A percentile compares a stretch with the other conserved stretches of the same genome.
These are phyloP conservation scores for Phalanger gymnotis DNA, from an alignment of 2,797 vertebrate species.

Conservation along the genomic window DNA sequence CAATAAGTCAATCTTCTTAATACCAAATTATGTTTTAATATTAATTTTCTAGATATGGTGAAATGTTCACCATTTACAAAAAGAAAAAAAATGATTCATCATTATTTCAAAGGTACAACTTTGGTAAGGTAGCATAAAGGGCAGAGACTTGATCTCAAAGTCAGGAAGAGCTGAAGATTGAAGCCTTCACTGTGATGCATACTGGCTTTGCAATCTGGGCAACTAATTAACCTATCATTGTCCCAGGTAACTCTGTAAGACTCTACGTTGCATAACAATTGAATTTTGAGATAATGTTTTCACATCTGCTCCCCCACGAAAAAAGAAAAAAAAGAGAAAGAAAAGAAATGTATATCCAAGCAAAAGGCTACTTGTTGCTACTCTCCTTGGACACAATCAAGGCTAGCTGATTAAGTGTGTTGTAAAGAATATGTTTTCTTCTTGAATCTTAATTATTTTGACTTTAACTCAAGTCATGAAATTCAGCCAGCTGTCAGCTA, in stretches of 20 bases:
- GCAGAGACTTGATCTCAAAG: no score
- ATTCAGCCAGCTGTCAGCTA: conserved; percentile 93
- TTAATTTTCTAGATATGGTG: conserved; percentile 35
- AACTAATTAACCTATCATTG: background rate
- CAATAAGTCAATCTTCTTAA: conserved; percentile 57
- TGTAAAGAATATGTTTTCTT: conserved; percentile 88
- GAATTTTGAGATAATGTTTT: background rate
- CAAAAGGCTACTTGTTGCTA: background rate
- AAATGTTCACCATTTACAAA: conserved; percentile 33
- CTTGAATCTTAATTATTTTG: conserved; percentile 94
- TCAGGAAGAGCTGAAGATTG: background rate
- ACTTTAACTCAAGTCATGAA: conserved; percentile 91
- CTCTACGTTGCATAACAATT: background rate
- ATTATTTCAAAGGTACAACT: conserved; percentile 71
- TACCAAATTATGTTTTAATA: background rate
- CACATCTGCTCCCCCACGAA: background rate
- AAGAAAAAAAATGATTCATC: conserved; percentile 52
- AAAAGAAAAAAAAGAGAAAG: background rate
- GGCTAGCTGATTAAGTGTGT: conserved; percentile 90
- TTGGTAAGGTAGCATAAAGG: conserved; percentile 70
- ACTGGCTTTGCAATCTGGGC: background rate
- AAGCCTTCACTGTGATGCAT: background rate
- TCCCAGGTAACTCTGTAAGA: background rate
- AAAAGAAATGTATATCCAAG: background rate
- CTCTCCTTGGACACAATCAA: conserved; percentile 74